Evolutionary conservation across 2,888 invertebrate genomes (phyloP).

Genomic region (Lordiphosa fenestrarum): DNA sequence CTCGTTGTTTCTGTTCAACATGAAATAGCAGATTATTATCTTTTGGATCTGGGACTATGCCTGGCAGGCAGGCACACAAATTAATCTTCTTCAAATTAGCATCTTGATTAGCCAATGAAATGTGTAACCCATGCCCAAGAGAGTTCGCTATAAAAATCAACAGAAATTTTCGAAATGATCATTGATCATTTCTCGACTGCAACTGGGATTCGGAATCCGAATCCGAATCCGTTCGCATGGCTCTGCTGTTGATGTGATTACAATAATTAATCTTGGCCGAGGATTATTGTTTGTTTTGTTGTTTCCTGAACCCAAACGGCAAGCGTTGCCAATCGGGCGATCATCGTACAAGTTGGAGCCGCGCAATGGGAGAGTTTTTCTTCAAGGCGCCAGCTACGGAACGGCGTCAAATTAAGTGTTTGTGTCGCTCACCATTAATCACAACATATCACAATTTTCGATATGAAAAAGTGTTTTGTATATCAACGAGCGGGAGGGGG

Average conservation of each 20-base stretch:
- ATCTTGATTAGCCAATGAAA: conserved; percentile 76
- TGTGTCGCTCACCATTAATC: conserved; percentile 78
- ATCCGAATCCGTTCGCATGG: conserved; percentile 42
- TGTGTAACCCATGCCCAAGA: conserved; percentile 51
- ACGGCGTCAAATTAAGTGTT: conserved; percentile 79
- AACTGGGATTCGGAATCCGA: conserved; percentile 21
- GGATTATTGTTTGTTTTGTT: conserved; percentile 25
- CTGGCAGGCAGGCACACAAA: conserved; percentile 52
- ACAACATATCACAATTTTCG: conserved; percentile 75
- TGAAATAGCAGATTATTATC: conserved; percentile 60
- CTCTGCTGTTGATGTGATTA: conserved; percentile 77
- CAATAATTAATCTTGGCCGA: conserved; percentile 77
- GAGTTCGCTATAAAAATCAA: conserved; percentile 61
- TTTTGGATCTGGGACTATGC: conserved; percentile 29
- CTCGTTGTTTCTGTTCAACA: conserved; percentile 30
- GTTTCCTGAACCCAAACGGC: conserved; percentile 31
- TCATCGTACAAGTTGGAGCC: conserved; percentile 25
- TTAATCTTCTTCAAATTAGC: conserved; percentile 77
- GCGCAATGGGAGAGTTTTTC: conserved; percentile 20
- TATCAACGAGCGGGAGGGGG: conserved; percentile 39
- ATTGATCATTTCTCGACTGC: conserved; percentile 56
- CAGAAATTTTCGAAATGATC: conserved; percentile 47
- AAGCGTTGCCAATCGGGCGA: conserved; percentile 39
- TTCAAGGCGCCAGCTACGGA: conserved; percentile 71
- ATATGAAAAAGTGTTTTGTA: conserved; percentile 75